Conservation (phyloP, 2,888 invertebrate species). For the Ferrisia virgata region DNA sequence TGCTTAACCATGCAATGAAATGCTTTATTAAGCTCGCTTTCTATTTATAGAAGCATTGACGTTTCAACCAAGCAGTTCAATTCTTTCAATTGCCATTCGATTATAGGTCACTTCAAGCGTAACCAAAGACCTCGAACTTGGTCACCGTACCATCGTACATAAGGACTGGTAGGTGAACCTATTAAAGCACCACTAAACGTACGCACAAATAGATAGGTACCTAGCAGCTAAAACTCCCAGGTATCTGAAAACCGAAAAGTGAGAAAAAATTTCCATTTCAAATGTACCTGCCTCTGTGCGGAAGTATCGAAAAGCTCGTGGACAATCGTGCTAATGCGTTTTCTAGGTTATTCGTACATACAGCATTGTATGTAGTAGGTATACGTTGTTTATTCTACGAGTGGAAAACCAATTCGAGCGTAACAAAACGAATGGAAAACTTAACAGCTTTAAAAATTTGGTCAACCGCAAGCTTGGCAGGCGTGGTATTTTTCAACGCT, state of each 20-base stretch:
- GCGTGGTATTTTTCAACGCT: neutral
- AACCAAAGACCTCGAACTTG: neutral
- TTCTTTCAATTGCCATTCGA: neutral
- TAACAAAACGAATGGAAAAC: neutral
- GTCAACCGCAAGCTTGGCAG: neutral
- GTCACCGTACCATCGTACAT: too few species aligned
- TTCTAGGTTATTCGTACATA: neutral
- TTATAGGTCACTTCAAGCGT: neutral
- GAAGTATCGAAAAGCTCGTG: neutral
- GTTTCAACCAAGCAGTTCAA: neutral
- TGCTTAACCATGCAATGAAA: too few species aligned
- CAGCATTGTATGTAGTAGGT: too few species aligned
- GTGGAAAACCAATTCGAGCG: neutral
- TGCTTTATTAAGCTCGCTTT: too few species aligned
- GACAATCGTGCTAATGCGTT: conserved; percentile 2
- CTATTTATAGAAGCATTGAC: too few species aligned
- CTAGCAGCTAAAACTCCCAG: neutral
- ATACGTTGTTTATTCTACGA: neutral
- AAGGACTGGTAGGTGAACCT: too few species aligned
- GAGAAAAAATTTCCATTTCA: neutral
- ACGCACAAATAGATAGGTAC: too few species aligned
- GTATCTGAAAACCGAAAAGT: neutral
- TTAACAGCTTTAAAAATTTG: conserved; percentile 11
- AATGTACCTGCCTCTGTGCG: too few species aligned
- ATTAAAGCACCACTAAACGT: neutral